Conservation (phyloP, 2,888 invertebrate species). For the Pyrochroa serraticornis region DNA sequence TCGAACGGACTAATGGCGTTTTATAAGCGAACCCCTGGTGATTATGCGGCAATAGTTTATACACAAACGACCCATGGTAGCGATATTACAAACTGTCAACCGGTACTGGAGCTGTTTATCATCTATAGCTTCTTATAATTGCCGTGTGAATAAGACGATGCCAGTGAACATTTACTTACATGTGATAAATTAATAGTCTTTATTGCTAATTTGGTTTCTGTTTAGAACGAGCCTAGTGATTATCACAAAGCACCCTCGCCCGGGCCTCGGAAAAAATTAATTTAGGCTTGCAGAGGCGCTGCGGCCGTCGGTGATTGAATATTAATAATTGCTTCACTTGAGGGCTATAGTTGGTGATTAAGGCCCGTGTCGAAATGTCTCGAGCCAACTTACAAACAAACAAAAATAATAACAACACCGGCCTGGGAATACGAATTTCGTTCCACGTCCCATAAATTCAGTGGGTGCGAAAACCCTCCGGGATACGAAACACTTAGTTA, state of each 20-base stretch:
- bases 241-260: neutral
- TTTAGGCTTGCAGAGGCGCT: neutral
- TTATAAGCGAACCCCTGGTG: conserved; percentile 34
- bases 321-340: conserved; percentile 20
- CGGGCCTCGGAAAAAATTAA: too few relatives aligned
- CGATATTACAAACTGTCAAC: conserved; percentile 37
- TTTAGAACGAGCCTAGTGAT: too few relatives aligned
- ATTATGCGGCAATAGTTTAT: conserved; percentile 33
- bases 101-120: conserved; percentile 31
- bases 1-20: conserved; percentile 25
- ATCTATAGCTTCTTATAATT: conserved; percentile 34
- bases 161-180: conserved; percentile 28
- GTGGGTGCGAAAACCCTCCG: conserved; percentile 3
- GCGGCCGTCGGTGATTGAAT: conserved; percentile 7
- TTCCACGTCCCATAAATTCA: conserved; percentile 4
- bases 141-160: conserved; percentile 37
- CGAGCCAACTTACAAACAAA: neutral
- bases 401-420: conserved; percentile 4
- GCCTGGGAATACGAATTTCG: neutral
- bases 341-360: conserved; percentile 7
- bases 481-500: conserved; percentile 15
- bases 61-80: conserved; percentile 33
- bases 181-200: conserved; percentile 34
- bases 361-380: conserved; percentile 1
- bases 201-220: conserved; percentile 11